These are phyloP conservation scores for Lophura nycthemera DNA, from an alignment of 2,113 vertebrate genomes.

Conservation along the genomic window DNA sequence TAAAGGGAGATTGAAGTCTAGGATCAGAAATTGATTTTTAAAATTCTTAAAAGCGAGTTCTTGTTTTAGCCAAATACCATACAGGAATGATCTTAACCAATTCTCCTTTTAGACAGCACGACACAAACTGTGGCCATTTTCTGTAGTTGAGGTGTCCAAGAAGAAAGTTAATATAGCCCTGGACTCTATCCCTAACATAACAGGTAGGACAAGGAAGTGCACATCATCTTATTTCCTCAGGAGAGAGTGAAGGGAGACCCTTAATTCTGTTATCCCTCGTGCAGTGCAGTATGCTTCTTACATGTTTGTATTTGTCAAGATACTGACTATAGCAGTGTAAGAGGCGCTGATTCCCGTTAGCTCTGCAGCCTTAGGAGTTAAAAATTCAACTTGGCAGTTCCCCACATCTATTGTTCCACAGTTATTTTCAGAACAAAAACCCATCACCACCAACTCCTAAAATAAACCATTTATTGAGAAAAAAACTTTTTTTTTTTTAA, in stretches of 20 bases:
- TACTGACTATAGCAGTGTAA: fast-evolving
- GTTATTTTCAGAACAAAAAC: background rate
- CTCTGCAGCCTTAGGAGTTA: background rate
- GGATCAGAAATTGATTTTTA: background rate
- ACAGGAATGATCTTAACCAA: background rate
- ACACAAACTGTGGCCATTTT: background rate
- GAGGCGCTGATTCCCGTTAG: background rate
- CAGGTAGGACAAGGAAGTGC: background rate
- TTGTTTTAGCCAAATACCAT: background rate
- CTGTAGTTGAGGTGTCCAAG: background rate
- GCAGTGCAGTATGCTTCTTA: background rate
- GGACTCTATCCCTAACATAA: background rate
- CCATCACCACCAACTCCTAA: slow-evolving; percentile 75
- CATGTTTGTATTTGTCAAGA: background rate
- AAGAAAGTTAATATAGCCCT: background rate
- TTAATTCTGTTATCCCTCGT: background rate
- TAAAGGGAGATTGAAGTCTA: background rate
- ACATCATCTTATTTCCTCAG: background rate
- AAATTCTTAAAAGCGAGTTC: background rate
- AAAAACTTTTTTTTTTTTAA: slow-evolving; percentile 58
- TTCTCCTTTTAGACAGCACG: background rate
- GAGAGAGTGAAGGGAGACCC: background rate
- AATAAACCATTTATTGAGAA: slow-evolving; percentile 91
- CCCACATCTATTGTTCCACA: background rate
- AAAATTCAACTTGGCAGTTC: background rate